A percentile compares a stretch with the other conserved stretches of the same genome.
phyloP scores from a whole-genome alignment of 2,797 vertebrate species.

The Amblyraja radiata region DNA sequence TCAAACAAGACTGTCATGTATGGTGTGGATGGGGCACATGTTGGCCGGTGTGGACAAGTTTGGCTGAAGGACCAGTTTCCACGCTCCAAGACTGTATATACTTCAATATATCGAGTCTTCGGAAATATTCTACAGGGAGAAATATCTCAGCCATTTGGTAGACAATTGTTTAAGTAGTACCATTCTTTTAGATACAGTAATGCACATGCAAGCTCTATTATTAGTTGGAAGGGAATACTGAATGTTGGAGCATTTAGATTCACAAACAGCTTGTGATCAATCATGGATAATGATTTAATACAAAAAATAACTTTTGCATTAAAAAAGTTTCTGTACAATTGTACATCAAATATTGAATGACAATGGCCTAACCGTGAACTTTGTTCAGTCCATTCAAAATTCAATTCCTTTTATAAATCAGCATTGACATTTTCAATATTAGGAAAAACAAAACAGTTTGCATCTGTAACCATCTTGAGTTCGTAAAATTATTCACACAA shows the following conservation, averaged over 20 bases:
- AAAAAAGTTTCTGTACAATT: conserved; percentile 9
- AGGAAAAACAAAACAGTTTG: background rate
- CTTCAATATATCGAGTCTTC: background rate
- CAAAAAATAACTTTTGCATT: background rate
- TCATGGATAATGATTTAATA: background rate
- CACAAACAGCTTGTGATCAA: background rate
- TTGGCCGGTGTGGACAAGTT: too few species aligned
- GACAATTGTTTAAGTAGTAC: background rate
- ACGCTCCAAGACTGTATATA: background rate
- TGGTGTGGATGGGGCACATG: too few species aligned
- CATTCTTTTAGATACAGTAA: background rate
- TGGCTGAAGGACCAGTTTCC: too few species aligned
- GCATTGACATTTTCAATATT: background rate
- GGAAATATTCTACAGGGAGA: background rate
- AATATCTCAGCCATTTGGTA: background rate
- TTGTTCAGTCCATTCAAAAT: background rate
- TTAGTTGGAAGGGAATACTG: background rate
- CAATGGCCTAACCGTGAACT: background rate
- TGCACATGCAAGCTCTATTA: background rate
- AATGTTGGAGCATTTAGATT: background rate
- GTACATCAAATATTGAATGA: background rate
- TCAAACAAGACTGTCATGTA: too few species aligned
- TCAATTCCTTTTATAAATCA: background rate
- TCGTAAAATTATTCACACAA: conserved; percentile 37
- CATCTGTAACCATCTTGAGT: background rate